These are phyloP conservation scores for Strigamia transsilvanica DNA, from an alignment of 2,888 invertebrate species.

Conservation along the genomic window DNA sequence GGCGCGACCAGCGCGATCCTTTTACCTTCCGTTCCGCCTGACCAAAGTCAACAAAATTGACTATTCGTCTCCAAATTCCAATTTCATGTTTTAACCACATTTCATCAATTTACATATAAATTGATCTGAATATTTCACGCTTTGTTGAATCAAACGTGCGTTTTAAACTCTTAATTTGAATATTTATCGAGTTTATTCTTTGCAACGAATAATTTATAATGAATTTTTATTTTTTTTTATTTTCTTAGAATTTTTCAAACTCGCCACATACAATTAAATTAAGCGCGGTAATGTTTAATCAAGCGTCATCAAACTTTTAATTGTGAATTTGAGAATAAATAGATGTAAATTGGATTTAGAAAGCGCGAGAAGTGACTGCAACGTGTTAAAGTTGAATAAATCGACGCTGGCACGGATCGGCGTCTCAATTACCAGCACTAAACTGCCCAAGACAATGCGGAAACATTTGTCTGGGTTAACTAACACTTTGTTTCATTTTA, in stretches of 20 bases:
- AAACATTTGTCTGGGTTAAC: background rate
- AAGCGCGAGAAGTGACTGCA: too few species aligned
- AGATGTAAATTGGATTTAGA: background rate
- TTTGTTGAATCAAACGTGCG: slow-evolving; percentile 1
- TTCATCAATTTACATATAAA: slow-evolving; percentile 16
- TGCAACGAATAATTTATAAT: background rate
- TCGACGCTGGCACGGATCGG: background rate
- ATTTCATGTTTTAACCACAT: background rate
- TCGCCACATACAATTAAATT: background rate
- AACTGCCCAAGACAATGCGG: background rate
- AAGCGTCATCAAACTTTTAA: background rate
- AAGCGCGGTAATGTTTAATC: background rate
- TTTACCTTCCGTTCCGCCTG: background rate
- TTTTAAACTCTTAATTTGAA: background rate
- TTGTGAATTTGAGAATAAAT: background rate
- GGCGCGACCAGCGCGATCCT: background rate
- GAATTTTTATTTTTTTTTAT: background rate
- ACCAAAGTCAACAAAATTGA: slow-evolving; percentile 7
- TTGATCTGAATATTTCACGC: background rate
- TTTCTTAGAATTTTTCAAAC: background rate
- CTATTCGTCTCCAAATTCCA: background rate
- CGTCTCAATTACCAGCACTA: background rate
- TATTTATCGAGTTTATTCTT: slow-evolving; percentile 10
- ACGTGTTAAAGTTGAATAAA: background rate
- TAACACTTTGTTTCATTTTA: background rate